Conservation (phyloP, 2,797 vertebrate species). For the Esox masquinongy region DNA sequence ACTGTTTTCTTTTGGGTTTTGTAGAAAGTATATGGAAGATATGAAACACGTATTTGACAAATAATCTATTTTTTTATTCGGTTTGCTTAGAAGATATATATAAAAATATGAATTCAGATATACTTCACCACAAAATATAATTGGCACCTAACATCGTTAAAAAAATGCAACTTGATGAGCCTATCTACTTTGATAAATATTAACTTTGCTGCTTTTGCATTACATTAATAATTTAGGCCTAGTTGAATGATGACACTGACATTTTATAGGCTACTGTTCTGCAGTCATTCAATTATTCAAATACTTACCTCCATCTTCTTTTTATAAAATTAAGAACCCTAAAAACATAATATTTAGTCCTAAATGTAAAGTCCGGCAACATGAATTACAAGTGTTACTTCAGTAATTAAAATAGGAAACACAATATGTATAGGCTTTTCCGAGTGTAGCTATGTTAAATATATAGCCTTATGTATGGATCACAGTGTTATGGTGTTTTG, state of each 20-base stretch:
- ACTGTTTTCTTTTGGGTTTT: background rate
- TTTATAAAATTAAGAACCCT: background rate
- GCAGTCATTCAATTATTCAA: background rate
- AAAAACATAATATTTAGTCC: background rate
- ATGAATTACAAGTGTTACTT: background rate
- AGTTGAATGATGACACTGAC: background rate
- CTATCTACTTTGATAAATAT: background rate
- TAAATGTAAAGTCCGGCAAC: background rate
- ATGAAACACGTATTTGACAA: background rate
- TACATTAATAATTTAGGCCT: background rate
- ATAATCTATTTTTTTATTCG: background rate
- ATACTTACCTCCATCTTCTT: background rate
- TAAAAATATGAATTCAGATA: background rate
- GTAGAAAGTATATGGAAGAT: background rate
- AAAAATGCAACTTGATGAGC: background rate
- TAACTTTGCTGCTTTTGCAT: background rate
- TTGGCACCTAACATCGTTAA: background rate
- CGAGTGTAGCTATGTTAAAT: background rate
- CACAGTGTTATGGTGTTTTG: background rate
- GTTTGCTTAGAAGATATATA: background rate
- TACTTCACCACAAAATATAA: background rate
- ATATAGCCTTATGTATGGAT: background rate
- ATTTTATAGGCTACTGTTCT: background rate
- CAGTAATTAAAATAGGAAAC: background rate
- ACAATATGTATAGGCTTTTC: background rate